Evolutionary conservation across 2,888 invertebrate species (phyloP).

Genomic region (Chaitophorus viminalis): DNA sequence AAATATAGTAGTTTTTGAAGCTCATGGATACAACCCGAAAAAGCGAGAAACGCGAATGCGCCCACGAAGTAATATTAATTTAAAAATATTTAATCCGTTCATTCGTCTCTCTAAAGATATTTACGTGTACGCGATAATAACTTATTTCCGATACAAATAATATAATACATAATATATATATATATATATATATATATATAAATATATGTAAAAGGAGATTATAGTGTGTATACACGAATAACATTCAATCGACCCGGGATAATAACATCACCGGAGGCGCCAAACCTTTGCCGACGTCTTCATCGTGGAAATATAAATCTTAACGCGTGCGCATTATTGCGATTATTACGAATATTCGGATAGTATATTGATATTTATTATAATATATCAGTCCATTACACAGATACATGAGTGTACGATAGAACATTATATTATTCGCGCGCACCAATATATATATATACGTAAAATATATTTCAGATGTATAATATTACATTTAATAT

Average conservation of each 20-base stretch:
- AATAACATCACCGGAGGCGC: not conserved
- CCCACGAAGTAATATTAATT: not conserved
- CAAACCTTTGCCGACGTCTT: not conserved
- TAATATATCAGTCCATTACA: not conserved
- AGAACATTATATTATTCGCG: not conserved
- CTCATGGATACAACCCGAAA: not conserved
- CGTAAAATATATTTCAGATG: not conserved
- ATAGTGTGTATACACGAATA: not conserved
- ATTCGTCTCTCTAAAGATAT: not conserved
- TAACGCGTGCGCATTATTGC: not conserved
- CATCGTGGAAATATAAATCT: not conserved
- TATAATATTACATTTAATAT: not conserved
- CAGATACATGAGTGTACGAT: not conserved
- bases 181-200: too few relatives aligned
- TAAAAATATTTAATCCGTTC: not conserved
- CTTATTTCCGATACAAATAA: not conserved
- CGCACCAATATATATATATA: not conserved
- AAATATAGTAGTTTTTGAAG: not conserved
- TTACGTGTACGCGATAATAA: not conserved
- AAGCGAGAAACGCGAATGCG: not conserved
- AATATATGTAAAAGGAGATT: too few relatives aligned
- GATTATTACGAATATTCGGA: not conserved
- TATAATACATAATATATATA: not conserved
- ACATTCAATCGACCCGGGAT: not conserved
- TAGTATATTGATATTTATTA: slow-evolving; percentile 12